Base-by-base conservation (phyloP, 2,888 invertebrate genomes). In the Acanthopleura granulata region DNA sequence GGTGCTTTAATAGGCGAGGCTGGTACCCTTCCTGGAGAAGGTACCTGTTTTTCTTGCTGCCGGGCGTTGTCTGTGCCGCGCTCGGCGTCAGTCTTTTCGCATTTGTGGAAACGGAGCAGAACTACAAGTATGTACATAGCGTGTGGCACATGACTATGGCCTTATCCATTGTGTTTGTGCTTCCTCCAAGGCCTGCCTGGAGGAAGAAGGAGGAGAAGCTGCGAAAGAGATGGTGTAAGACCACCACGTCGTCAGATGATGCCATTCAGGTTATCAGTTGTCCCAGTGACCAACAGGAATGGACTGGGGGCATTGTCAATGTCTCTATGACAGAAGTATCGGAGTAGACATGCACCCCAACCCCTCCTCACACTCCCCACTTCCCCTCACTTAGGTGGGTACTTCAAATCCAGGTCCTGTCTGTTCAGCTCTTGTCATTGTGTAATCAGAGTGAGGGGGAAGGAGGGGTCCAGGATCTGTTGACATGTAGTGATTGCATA, bases 41-140 rank as follows among this genome's bases (percentile, higher is more conserved):
- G 88, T 92, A 94, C 80, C 76, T 91, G n/a, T 81, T 83, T 30
- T 87, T 86, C 76, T 80, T 90, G 71, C 76, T 91, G 69, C 90
- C 94, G 6, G 97, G 96, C 6, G 85, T 94, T 3, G 85, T 93
- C 50, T 90, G 95, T 62, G 95, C 95, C 0, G 91, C 92, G 15
- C 88, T 94, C 0, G 97, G 96, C 0, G 91, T 97, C 40, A 89
- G 94, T 22, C 94, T 95, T 85, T 97, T 94, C 89, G 95, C 94
- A 27, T 94, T 96, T 85, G 91, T 97, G 73, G 96, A 97, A 90
- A 97, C 97, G 0, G 94, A 95, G 81, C 93, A 94, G 83, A 97
- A 97, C 92, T 97, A 97, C 91, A 94, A 95, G 88, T 94, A 95
- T 85, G 93, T 96, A 9, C 97, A 97, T 91, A 96, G 96, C 74